Evolutionary conservation across 2,113 vertebrate species (phyloP), one percentile per base, ranked within the genome.

Genomic region (Pristiophorus japonicus): DNA sequence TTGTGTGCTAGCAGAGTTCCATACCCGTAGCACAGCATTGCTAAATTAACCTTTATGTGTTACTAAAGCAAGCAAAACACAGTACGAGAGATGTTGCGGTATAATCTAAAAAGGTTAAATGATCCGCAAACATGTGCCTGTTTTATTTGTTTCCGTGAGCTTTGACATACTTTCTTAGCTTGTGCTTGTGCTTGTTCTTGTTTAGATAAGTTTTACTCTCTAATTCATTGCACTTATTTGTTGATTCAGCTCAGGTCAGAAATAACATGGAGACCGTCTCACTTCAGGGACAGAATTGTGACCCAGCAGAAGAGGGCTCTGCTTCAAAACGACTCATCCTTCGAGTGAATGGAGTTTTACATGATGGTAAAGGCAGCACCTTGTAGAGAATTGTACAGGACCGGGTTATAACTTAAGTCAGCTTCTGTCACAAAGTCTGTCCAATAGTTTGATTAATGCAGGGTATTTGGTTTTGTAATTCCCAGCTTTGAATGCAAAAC

Each of bases 281-380:
- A 2, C 65, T 30, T 27, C 66, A 70, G 93, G 27, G 10, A 51
- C 38, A 70, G 51, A n/a, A 3, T 12, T 16, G 3, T 94, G 38
- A 34, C 66, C 27, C 14, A 16, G 24, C 42, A 30, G 66, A 70
- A 94, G 93, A 94, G n/a, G 0, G 24, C 10, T 73, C 38, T 47
- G 66, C 65, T 16, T 3, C 42, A 73, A 3, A 14, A 30, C 42
- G 2, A 45, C 7, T 70, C 4, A 18, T 30, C 42, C 22, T 94
- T 73, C 65, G 42, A 70, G 93, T 94, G 66, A 94, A 94, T 70
- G 93, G 93, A 94, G 93, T 51, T 94, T 73, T 51, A 63, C 38
- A 70, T 73, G 38, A 94, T 3, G 93, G 93, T 94, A 94, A 94
- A 51, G 27, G 4, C 66, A 34, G 45, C 66, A 65, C n/a, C 59